Conservation (phyloP, 1,140 invertebrate species). For the Probaryconus sp. region DNA sequence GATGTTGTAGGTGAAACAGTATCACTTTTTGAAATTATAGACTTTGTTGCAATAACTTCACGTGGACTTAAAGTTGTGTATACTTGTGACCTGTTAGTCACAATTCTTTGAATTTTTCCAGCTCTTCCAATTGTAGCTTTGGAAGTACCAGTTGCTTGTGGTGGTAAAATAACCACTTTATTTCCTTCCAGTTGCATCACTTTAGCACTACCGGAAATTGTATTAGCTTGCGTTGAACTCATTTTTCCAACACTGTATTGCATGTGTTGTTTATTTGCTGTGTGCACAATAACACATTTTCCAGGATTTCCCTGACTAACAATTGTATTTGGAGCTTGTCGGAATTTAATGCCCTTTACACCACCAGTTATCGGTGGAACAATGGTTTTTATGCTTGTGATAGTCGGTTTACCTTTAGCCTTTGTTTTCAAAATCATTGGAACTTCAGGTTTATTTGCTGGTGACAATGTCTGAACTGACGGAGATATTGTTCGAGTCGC, state of each 20-base stretch:
- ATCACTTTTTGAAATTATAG: slow-evolving; percentile 75
- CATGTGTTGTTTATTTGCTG: slow-evolving; percentile 71
- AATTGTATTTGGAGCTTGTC: slow-evolving; percentile 63
- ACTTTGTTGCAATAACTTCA: slow-evolving; percentile 74
- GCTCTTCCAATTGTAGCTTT: no score
- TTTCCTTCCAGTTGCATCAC: slow-evolving; percentile 71
- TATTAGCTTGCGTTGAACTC: slow-evolving; percentile 61
- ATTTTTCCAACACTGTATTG: slow-evolving; percentile 69
- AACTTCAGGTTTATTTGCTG: slow-evolving; percentile 72
- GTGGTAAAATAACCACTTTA: slow-evolving; percentile 73
- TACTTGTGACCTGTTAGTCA: slow-evolving; percentile 72
- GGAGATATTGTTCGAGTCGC: slow-evolving; percentile 55
- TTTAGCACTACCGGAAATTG: slow-evolving; percentile 68
- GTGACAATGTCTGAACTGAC: slow-evolving; percentile 28
- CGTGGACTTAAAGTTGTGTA: slow-evolving; percentile 59
- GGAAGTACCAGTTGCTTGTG: slow-evolving; percentile 62
- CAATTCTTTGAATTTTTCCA: slow-evolving; percentile 76
- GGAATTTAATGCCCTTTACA: slow-evolving; percentile 70
- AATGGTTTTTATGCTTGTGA: slow-evolving; percentile 73
- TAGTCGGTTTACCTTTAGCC: slow-evolving; percentile 72
- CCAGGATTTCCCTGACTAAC: slow-evolving; percentile 74
- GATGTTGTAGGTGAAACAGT: slow-evolving; percentile 70
- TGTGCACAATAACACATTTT: slow-evolving; percentile 82
- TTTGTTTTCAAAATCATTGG: slow-evolving; percentile 75
- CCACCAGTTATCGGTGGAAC: slow-evolving; percentile 68